Percentiles rank a stretch among this genome's conserved stretches.
Evolutionary conservation across 2,113 vertebrate genomes (phyloP).

Genomic region (Mungos mungo): DNA sequence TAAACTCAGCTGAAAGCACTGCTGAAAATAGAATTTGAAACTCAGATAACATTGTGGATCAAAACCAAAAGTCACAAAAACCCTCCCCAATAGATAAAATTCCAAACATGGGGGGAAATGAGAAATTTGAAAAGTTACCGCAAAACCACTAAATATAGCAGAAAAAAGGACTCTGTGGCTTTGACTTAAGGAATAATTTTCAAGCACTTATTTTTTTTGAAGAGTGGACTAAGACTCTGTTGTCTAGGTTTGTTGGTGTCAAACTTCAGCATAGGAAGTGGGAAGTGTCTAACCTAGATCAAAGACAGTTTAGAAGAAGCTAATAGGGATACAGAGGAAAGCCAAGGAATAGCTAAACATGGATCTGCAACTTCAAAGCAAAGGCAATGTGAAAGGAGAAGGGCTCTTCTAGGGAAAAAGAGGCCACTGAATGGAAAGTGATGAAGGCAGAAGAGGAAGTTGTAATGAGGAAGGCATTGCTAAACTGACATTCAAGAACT

Average conservation of each 20-base stretch:
- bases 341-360: not conserved
- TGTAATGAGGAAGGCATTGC: not conserved
- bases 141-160: not conserved
- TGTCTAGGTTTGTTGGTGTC: not conserved
- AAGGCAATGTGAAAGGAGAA: not conserved
- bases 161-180: not conserved
- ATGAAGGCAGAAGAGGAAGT: conserved; percentile 38
- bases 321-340: not conserved
- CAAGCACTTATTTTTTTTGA: not conserved
- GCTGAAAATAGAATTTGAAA: conserved; percentile 46
- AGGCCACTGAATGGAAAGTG: not conserved
- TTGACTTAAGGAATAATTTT: conserved; percentile 30
- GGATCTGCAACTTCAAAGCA: conserved; percentile 20
- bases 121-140: not conserved
- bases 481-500: not conserved
- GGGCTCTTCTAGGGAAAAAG: not conserved
- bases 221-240: not conserved
- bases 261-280: not conserved
- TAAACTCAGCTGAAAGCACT: not conserved
- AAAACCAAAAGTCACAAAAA: conserved; percentile 43
- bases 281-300: not conserved
- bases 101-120: not conserved
- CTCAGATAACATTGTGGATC: not conserved
- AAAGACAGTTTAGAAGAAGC: not conserved
- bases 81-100: not conserved